Percentiles rank a stretch among this genome's conserved stretches.
phyloP scores from a whole-genome alignment of 2,797 vertebrate genomes.

The Glossophaga mutica region DNA sequence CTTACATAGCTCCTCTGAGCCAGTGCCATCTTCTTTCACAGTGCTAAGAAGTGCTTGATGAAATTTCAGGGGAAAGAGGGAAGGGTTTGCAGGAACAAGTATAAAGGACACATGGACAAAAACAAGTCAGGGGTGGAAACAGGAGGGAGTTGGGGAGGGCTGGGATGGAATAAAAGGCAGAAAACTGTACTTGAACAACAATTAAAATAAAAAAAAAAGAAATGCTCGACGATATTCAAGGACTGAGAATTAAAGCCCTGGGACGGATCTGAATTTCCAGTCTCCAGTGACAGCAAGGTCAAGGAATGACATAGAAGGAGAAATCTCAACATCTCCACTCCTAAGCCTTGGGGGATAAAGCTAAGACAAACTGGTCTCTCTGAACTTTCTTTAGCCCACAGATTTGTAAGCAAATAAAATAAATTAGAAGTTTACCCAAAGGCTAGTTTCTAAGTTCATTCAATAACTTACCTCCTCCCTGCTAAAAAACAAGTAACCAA shows the following conservation, averaged over 20 bases:
- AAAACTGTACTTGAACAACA: no score
- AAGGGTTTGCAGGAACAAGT: no score
- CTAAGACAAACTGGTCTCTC: slow-evolving; percentile 40
- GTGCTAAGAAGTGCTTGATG: background rate
- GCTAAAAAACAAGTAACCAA: background rate
- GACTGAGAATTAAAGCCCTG: background rate
- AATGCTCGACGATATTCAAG: background rate
- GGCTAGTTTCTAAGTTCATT: background rate
- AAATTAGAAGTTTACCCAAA: background rate
- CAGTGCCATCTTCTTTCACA: background rate
- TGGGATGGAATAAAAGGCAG: no score
- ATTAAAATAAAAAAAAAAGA: no score
- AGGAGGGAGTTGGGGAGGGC: no score
- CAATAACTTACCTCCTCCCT: background rate
- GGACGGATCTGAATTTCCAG: background rate
- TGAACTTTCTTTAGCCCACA: slow-evolving; percentile 12
- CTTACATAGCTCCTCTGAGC: background rate
- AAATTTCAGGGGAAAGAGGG: no score
- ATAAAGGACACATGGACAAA: no score
- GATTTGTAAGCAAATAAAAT: slow-evolving; percentile 51
- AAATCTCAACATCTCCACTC: background rate
- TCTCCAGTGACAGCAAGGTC: background rate
- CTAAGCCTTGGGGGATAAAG: background rate
- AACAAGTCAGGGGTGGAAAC: no score
- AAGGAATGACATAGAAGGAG: background rate